phyloP scores from a whole-genome alignment of 2,888 invertebrate species.

The Cheilosia urbana region DNA sequence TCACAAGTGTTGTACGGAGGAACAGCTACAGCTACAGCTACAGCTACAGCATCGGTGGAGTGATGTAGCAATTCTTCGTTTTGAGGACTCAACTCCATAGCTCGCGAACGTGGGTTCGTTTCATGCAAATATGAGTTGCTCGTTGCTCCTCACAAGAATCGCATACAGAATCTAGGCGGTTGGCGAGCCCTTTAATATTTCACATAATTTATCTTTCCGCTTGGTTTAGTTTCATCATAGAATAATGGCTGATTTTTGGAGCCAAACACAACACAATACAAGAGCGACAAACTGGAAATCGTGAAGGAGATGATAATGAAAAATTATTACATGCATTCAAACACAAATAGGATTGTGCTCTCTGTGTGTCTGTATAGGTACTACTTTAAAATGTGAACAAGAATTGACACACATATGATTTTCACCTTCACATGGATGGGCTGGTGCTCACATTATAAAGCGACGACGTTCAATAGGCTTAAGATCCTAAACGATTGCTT shows the following conservation, averaged over 20 bases:
- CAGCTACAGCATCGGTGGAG: background rate
- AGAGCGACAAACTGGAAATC: slow-evolving; percentile 62
- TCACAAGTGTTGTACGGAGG: slow-evolving; percentile 41
- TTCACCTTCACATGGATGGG: slow-evolving; percentile 17
- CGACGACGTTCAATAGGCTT: slow-evolving; percentile 40
- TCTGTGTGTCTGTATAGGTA: background rate
- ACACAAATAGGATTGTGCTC: slow-evolving; percentile 34
- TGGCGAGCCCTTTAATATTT: slow-evolving; percentile 65
- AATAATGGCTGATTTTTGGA: slow-evolving; percentile 54
- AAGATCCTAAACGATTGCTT: slow-evolving; percentile 41
- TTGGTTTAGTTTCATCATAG: slow-evolving; percentile 62
- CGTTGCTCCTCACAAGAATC: background rate
- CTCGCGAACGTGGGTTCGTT: slow-evolving; percentile 35
- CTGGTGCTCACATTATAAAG: background rate
- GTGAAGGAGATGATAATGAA: slow-evolving; percentile 63
- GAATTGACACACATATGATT: slow-evolving; percentile 46
- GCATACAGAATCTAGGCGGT: slow-evolving; percentile 20
- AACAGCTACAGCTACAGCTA: background rate
- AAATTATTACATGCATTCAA: slow-evolving; percentile 68
- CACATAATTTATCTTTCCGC: slow-evolving; percentile 71
- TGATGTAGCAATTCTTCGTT: slow-evolving; percentile 37
- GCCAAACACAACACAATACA: slow-evolving; percentile 47
- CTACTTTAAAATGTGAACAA: background rate
- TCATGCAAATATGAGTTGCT: slow-evolving; percentile 64
- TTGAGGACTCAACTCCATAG: slow-evolving; percentile 4